These are phyloP conservation scores for Liodrosophila aerea DNA, from an alignment of 2,888 invertebrate genomes.

Conservation along the genomic window DNA sequence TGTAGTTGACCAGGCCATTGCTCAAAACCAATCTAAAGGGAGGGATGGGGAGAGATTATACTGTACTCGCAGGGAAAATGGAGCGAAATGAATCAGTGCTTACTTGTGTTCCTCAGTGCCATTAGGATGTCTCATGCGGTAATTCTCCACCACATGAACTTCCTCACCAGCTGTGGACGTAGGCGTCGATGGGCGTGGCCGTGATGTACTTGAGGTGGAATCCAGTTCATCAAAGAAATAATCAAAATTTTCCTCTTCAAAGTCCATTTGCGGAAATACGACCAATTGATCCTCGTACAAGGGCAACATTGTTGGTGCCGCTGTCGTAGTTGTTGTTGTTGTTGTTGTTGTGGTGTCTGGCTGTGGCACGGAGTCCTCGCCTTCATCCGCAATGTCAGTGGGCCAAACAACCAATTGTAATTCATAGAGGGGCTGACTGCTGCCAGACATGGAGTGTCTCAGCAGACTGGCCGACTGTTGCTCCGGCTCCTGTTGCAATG, in stretches of 20 bases:
- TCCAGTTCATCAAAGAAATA: conserved; percentile 61
- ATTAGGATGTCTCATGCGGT: conserved; percentile 66
- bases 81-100: not conserved
- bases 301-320: conserved; percentile 47
- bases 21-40: conserved; percentile 68
- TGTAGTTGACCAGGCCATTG: conserved; percentile 74
- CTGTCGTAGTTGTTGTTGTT: conserved; percentile 21
- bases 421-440: conserved; percentile 73
- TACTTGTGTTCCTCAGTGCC: conserved; percentile 77
- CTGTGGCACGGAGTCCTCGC: conserved; percentile 20
- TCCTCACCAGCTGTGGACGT: conserved; percentile 2
- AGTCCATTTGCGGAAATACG: conserved; percentile 70
- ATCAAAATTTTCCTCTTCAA: conserved; percentile 65
- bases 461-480: conserved; percentile 13
- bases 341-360: conserved; percentile 8
- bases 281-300: conserved; percentile 72
- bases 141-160: conserved; percentile 71
- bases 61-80: conserved; percentile 26
- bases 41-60: not conserved
- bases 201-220: conserved; percentile 11
- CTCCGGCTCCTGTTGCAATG: conserved; percentile 25
- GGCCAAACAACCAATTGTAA: conserved; percentile 79
- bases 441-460: conserved; percentile 37
- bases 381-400: conserved; percentile 62
- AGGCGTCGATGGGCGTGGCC: conserved; percentile 6